Percentiles rank a stretch among this genome's conserved stretches.
Conservation (phyloP, 2,797 vertebrate species). For the Adelosebastes latens region DNA sequence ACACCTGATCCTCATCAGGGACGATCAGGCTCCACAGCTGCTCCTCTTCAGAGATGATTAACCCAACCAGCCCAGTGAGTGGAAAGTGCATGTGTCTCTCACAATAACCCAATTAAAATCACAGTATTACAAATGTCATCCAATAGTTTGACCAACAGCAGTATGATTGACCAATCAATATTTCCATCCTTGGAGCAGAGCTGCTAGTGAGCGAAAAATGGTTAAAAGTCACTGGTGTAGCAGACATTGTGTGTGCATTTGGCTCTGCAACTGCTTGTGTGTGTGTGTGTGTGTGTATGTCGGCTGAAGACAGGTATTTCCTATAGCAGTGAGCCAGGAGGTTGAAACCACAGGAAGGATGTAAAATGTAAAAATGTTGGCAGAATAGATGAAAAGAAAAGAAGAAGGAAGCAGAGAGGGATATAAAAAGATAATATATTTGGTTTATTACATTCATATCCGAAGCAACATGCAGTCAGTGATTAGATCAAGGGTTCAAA, state of each 20-base stretch:
- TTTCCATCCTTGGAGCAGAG: background rate
- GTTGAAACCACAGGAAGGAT: constrained; percentile 19
- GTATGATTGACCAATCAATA: background rate
- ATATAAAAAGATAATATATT: background rate
- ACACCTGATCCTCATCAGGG: background rate
- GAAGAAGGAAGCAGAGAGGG: background rate
- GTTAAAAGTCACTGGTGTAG: background rate
- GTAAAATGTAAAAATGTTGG: background rate
- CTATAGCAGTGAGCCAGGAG: constrained; percentile 2
- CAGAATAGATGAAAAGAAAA: background rate
- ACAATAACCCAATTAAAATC: background rate
- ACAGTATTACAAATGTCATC: background rate
- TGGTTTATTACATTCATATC: background rate
- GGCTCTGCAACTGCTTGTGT: background rate
- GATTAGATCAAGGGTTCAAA: background rate
- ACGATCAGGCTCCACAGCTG: background rate
- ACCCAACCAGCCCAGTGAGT: background rate
- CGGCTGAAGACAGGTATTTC: constrained; percentile 26
- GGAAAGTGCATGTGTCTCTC: background rate
- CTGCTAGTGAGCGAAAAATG: background rate
- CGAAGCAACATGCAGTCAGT: background rate
- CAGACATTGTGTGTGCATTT: background rate
- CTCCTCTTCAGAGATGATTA: background rate
- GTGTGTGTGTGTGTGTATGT: background rate
- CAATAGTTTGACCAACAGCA: background rate